Evolutionary conservation across 1,140 invertebrate species (phyloP), one percentile per base, ranked within the genome.

Genomic region (Drosophila sproati): DNA sequence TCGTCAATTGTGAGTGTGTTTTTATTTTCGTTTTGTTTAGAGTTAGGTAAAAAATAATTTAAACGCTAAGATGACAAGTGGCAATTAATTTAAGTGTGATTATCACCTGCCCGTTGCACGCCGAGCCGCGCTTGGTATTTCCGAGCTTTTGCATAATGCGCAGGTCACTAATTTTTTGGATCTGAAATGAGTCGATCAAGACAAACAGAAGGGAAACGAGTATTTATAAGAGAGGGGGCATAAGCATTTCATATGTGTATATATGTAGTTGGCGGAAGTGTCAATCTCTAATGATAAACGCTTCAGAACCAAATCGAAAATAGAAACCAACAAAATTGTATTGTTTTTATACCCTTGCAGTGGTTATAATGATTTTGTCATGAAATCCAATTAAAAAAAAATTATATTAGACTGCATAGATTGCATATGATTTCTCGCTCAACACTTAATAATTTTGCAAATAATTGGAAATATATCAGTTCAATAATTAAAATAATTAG

Each of bases 1-100:
- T 57, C 57, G 39, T 35, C 37, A 2, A 41, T 39, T 43, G 35
- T 39, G 35, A 55, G 45, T 63, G 31, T 68, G 68, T 69, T 55
- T 43, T 59, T 48, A 20, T 20, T 35, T 66, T 78, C 64, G 48
- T 80, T 68, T 69, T 68, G 51, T 52, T 77, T 68, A 47, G 59
- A 59, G 76, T 88, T 73, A 81, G 86, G 79, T 90, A 90, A 81
- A 89, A 20, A 89, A 90, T 90, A 90, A 85, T 85, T 90, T 89
- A 89, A 86, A 66, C 72, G 85, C 86, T 90, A 89, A 89, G 78
- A 90, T 89, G 85, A 89, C 85, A 89, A 89, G 85, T 89, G 85
- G 86, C 85, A 89, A 89, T 89, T 89, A 89, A 89, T 89, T 89
- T 89, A 89, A 86, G 78, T 90, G 86, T 89, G 85, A 89, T 89